Percentiles rank a stretch among this genome's conserved stretches.
Conservation (phyloP, 1,140 invertebrate genomes). For the Drosophila parabipectinata region DNA sequence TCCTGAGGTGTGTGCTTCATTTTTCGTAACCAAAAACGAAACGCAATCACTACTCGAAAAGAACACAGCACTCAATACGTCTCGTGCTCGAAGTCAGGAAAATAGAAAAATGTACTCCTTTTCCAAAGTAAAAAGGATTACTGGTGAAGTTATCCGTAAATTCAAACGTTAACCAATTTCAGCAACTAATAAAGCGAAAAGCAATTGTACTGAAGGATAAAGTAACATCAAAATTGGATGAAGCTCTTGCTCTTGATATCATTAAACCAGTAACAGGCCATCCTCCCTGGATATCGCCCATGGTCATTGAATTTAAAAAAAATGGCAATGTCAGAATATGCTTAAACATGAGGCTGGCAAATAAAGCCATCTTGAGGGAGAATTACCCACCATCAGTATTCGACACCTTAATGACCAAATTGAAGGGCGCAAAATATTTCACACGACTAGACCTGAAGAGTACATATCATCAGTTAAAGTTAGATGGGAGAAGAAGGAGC, state of each 20-base stretch:
- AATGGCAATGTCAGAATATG: slow-evolving; percentile 36
- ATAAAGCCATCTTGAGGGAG: not conserved
- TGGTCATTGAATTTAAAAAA: slow-evolving; percentile 36
- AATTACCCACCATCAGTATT: not conserved
- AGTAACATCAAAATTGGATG: slow-evolving; percentile 42
- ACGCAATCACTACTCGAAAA: no score
- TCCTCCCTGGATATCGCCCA: slow-evolving; percentile 36
- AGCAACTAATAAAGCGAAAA: slow-evolving; percentile 24
- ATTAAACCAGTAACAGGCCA: slow-evolving; percentile 51
- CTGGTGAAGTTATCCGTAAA: slow-evolving; percentile 13
- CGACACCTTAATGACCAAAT: not conserved
- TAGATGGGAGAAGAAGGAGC: not conserved
- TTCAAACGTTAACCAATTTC: slow-evolving; percentile 3
- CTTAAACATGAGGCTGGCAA: slow-evolving; percentile 45
- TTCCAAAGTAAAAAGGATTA: not conserved
- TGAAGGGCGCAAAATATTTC: slow-evolving; percentile 29
- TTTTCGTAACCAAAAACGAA: no score
- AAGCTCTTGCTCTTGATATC: slow-evolving; percentile 42
- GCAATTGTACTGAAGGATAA: slow-evolving; percentile 16
- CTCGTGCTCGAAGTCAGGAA: not conserved
- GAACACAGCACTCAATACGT: no score
- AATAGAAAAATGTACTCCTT: slow-evolving; percentile 2
- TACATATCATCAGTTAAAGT: slow-evolving; percentile 14
- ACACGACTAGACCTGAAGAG: slow-evolving; percentile 28
- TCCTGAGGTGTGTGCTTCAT: no score